A percentile compares a stretch with the other conserved stretches of the same genome.
These are phyloP conservation scores for Nephila pilipes DNA, from an alignment of 1,140 invertebrate genomes.

Conservation along the genomic window DNA sequence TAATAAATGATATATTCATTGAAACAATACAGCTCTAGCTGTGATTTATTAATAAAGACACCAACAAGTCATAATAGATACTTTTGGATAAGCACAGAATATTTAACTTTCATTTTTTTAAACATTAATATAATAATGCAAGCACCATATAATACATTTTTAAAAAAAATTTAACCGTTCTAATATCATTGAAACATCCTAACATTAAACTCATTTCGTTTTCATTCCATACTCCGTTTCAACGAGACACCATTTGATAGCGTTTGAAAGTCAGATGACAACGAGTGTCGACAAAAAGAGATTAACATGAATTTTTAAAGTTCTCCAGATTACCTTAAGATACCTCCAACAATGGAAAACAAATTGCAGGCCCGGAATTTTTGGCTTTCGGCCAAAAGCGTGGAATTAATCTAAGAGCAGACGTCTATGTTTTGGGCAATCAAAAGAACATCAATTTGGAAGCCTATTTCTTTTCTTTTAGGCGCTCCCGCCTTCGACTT, in stretches of 20 bases:
- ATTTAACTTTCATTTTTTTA: no score
- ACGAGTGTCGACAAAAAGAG: slow-evolving; percentile 44
- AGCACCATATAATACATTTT: no score
- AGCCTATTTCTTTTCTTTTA: slow-evolving; percentile 39
- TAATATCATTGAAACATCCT: no score
- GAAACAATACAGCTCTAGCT: no score
- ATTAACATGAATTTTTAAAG: slow-evolving; percentile 62
- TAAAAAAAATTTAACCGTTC: no score
- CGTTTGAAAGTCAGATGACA: slow-evolving; percentile 1
- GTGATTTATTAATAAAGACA: no score
- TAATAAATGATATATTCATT: no score
- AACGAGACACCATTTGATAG: neutral
- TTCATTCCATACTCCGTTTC: no score
- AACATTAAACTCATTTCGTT: no score
- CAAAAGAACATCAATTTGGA: slow-evolving; percentile 72
- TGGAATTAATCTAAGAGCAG: slow-evolving; percentile 68
- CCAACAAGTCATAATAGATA: no score
- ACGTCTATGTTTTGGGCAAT: slow-evolving; percentile 71
- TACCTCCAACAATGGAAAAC: slow-evolving; percentile 54
- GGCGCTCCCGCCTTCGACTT: slow-evolving; percentile 11
- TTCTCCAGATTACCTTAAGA: slow-evolving; percentile 51
- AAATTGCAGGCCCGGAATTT: slow-evolving; percentile 50
- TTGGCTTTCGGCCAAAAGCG: slow-evolving; percentile 51
- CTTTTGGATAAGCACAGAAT: no score
- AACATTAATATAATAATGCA: no score